Conservation (phyloP, 2,113 vertebrate species). For the Pithys albifrons region DNA sequence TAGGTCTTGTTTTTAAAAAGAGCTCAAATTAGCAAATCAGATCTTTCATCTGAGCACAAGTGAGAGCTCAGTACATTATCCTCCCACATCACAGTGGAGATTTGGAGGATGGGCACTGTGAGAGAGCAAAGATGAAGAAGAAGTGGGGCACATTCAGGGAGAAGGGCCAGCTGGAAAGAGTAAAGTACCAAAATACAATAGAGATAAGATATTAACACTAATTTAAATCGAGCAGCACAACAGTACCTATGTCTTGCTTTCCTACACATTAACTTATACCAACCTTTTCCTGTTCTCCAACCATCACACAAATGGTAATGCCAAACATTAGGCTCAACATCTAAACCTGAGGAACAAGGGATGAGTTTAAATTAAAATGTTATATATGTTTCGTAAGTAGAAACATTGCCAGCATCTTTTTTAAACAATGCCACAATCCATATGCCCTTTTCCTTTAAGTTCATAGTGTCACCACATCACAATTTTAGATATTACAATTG, state of each 20-base stretch:
- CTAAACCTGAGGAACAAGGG: neutral
- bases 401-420: neutral
- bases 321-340: neutral
- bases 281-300: neutral
- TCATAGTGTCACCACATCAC: neutral
- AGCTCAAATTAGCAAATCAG: conserved; percentile 47
- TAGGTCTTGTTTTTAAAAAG: conserved; percentile 54
- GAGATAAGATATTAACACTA: neutral
- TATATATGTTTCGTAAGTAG: neutral
- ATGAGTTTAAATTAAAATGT: neutral
- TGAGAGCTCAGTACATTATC: neutral
- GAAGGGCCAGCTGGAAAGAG: neutral
- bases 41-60: conserved; percentile 5
- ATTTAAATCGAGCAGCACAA: neutral
- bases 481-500: neutral
- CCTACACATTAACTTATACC: neutral
- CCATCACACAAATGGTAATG: neutral
- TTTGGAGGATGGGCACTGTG: accelerated
- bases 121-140: neutral
- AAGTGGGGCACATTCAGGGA: neutral
- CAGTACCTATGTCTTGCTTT: neutral
- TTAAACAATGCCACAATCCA: neutral
- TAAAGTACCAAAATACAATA: neutral
- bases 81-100: neutral
- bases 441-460: neutral